Conservation (phyloP, 2,888 invertebrate species). For the Spatulosminthurus flaviceps region DNA sequence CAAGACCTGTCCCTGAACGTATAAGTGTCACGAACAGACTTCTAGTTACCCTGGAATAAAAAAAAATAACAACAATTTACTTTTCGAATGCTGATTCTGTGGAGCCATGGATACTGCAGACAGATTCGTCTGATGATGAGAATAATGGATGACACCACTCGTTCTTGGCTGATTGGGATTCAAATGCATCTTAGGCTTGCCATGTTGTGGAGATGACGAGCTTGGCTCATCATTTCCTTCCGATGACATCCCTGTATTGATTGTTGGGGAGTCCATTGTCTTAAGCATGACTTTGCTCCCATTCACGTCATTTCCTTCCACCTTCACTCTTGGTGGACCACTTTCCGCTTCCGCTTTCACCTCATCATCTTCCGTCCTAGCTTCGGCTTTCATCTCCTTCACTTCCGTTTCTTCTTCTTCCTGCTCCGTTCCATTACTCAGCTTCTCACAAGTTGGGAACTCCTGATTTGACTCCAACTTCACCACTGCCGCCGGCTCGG, state of each 20-base stretch:
- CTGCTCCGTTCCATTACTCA: conserved; percentile 24
- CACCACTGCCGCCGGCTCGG: background rate
- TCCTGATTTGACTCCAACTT: background rate
- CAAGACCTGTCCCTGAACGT: too few relatives aligned
- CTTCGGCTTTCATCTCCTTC: conserved; percentile 20
- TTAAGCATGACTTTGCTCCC: conserved; percentile 29
- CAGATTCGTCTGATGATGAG: conserved; percentile 47
- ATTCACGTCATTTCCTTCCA: conserved; percentile 45
- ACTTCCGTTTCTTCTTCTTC: conserved; percentile 33
- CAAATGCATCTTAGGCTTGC: conserved; percentile 28
- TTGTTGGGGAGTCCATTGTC: conserved; percentile 33
- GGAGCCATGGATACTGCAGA: conserved; percentile 7
- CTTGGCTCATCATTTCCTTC: conserved; percentile 60
- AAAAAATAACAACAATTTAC: conserved; percentile 19
- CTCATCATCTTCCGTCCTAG: conserved; percentile 16
- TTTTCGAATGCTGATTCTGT: conserved; percentile 43
- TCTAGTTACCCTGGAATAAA: background rate
- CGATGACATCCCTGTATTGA: conserved; percentile 35
- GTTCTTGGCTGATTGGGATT: conserved; percentile 46
- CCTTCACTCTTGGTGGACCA: conserved; percentile 47
- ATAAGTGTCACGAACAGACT: too few relatives aligned
- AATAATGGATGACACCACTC: conserved; percentile 62
- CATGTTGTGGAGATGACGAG: conserved; percentile 41
- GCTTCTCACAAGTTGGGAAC: background rate
- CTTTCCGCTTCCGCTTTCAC: conserved; percentile 61